Conservation (phyloP, 2,113 vertebrate species). For the Theristicus caerulescens region DNA sequence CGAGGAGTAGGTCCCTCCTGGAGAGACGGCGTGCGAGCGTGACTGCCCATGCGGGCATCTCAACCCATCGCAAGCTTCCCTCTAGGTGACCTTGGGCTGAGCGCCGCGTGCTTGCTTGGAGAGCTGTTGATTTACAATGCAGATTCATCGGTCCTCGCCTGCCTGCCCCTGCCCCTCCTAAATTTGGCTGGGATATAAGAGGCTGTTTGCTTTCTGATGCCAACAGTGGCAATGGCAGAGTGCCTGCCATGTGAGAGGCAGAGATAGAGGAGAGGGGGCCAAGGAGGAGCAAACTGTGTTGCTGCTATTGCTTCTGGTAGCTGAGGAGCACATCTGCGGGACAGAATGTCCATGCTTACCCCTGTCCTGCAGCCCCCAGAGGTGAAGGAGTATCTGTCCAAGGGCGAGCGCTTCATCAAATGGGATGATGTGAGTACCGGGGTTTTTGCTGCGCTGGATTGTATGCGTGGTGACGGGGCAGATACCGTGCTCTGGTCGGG, state of each 20-base stretch:
- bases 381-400: slow-evolving; percentile 88
- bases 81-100: neutral
- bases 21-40: neutral
- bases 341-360: slow-evolving; percentile 83
- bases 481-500: rapidly evolving
- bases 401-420: slow-evolving; percentile 92
- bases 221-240: slow-evolving; percentile 29
- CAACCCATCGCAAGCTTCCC: neutral
- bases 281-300: neutral
- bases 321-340: neutral
- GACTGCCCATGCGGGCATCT: neutral
- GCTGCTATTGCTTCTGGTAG: neutral
- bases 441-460: neutral
- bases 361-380: slow-evolving; percentile 77
- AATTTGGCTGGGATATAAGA: slow-evolving; percentile 56
- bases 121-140: slow-evolving; percentile 76
- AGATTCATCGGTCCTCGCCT: slow-evolving; percentile 44
- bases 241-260: slow-evolving; percentile 65
- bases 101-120: neutral
- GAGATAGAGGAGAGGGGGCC: slow-evolving; percentile 35
- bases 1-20: neutral
- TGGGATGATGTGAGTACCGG: slow-evolving; percentile 92
- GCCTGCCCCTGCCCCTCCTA: slow-evolving; percentile 14
- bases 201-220: slow-evolving; percentile 44
- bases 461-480: neutral